phyloP scores from a whole-genome alignment of 2,888 invertebrate species.

The Catonia carolina region DNA sequence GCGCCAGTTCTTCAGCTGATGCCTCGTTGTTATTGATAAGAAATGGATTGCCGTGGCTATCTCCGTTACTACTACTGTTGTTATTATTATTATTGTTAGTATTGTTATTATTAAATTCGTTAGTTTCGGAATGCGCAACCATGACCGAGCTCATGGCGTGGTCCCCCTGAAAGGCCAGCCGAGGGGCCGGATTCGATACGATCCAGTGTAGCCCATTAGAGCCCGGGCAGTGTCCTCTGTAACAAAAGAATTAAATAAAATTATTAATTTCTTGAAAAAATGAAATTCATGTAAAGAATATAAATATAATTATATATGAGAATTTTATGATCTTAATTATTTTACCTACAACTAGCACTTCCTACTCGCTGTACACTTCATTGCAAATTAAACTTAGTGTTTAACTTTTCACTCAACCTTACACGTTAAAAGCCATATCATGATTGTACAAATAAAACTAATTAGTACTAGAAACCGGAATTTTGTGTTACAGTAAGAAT shows the following conservation, averaged over 20 bases:
- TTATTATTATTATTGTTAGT: slow-evolving; percentile 35
- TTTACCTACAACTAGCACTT: too few species aligned
- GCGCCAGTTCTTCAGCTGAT: slow-evolving; percentile 70
- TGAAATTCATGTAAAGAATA: background rate
- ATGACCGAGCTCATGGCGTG: slow-evolving; percentile 27
- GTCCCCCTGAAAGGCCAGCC: slow-evolving; percentile 10
- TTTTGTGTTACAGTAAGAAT: too few species aligned
- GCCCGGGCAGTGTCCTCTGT: slow-evolving; percentile 18
- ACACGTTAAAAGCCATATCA: too few species aligned
- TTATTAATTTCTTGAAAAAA: too few species aligned
- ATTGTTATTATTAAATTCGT: slow-evolving; percentile 38
- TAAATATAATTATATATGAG: background rate
- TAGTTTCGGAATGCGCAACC: slow-evolving; percentile 33
- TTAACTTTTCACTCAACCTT: too few species aligned
- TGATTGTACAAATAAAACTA: too few species aligned
- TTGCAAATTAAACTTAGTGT: too few species aligned
- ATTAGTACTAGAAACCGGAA: too few species aligned
- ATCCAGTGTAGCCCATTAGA: slow-evolving; percentile 19
- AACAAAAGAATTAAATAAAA: background rate
- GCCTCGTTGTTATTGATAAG: slow-evolving; percentile 31
- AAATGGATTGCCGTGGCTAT: slow-evolving; percentile 37
- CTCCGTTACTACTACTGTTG: slow-evolving; percentile 38
- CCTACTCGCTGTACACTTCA: too few species aligned
- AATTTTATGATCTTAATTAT: too few species aligned
- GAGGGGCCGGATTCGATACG: slow-evolving; percentile 13